Percentiles rank a stretch among this genome's conserved stretches.
These are phyloP conservation scores for Manduca sexta DNA, from an alignment of 1,140 invertebrate species.

Conservation along the genomic window DNA sequence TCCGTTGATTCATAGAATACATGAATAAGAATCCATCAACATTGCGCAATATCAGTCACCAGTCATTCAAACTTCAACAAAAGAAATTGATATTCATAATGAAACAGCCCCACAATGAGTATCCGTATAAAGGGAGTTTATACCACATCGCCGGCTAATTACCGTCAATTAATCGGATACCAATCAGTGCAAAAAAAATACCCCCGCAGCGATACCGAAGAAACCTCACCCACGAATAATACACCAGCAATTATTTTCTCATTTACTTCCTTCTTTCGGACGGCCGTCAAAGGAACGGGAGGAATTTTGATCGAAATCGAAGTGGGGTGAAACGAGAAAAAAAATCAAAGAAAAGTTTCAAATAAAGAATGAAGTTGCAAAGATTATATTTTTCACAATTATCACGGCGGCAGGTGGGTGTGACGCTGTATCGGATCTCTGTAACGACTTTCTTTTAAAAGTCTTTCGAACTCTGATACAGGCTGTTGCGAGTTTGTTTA, in stretches of 20 bases:
- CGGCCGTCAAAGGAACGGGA: conserved; percentile 32
- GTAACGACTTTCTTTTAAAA: conserved; percentile 29
- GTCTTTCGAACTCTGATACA: conserved; percentile 34
- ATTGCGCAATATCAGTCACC: no score
- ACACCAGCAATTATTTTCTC: conserved; percentile 44
- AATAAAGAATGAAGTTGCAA: conserved; percentile 42
- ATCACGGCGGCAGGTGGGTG: conserved; percentile 44
- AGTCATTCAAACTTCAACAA: no score
- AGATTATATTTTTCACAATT: conserved; percentile 40
- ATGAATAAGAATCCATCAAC: no score
- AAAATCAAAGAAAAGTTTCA: conserved; percentile 47
- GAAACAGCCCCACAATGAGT: not conserved
- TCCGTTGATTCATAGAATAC: no score
- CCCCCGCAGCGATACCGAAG: not conserved
- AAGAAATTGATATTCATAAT: no score
- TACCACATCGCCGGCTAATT: conserved; percentile 22
- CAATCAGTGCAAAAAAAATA: not conserved
- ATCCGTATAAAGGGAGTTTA: not conserved
- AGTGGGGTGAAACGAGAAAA: conserved; percentile 20
- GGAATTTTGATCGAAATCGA: conserved; percentile 48
- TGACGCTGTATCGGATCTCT: conserved; percentile 37
- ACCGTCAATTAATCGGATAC: conserved; percentile 19
- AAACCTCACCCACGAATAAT: conserved; percentile 39
- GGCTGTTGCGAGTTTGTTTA: conserved; percentile 21
- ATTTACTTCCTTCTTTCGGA: conserved; percentile 36